A percentile compares a stretch with the other conserved stretches of the same genome.
These are phyloP conservation scores for Uropsilus gracilis DNA, from an alignment of 2,113 vertebrate species.

Conservation along the genomic window DNA sequence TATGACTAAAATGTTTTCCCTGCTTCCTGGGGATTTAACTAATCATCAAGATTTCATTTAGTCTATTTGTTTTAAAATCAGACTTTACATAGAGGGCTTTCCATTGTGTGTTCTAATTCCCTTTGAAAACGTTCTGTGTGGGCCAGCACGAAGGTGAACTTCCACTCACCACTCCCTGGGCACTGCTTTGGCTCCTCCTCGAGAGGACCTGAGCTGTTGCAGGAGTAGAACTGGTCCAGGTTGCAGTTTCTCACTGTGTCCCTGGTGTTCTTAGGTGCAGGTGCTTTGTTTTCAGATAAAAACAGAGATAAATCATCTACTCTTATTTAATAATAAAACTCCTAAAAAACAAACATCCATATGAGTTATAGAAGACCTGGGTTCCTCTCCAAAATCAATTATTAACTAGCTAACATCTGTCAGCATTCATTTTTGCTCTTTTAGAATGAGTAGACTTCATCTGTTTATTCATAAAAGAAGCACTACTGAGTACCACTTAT, in stretches of 20 bases:
- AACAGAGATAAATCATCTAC: not conserved
- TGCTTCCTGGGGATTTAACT: conserved; percentile 73
- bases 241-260: too few species aligned
- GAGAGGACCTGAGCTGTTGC: not conserved
- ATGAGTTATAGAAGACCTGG: not conserved
- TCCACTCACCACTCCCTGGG: not conserved
- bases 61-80: conserved; percentile 74
- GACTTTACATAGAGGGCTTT: conserved; percentile 63
- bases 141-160: conserved; percentile 10
- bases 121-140: conserved; percentile 49
- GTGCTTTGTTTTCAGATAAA: conserved; percentile 32
- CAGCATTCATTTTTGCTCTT: not conserved
- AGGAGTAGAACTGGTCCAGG: not conserved
- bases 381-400: not conserved
- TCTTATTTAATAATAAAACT: not conserved
- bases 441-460: not conserved
- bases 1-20: conserved; percentile 68
- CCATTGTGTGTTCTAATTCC: conserved; percentile 40
- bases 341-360: not conserved
- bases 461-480: not conserved
- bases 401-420: not conserved
- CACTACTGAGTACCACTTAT: not conserved
- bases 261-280: not conserved
- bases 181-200: rapidly evolving
- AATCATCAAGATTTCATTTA: conserved; percentile 71